phyloP scores from a whole-genome alignment of 2,113 vertebrate species.

The Otolemur garnettii region DNA sequence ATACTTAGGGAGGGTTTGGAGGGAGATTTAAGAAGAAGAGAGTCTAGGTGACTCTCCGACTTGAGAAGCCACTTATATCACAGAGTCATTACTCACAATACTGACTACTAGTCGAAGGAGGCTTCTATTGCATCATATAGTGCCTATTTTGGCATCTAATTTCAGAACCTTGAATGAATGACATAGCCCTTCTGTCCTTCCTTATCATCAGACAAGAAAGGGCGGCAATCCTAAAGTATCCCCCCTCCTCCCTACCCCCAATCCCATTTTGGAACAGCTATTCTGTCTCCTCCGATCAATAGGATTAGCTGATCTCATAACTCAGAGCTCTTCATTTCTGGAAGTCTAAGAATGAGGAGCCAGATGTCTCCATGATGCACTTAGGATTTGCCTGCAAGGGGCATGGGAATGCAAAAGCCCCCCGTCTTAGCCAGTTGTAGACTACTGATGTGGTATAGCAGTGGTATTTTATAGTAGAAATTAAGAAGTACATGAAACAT shows the following conservation, averaged over 20 bases:
- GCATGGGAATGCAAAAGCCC: background rate
- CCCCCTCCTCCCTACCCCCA: background rate
- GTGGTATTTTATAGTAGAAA: background rate
- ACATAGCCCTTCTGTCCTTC: background rate
- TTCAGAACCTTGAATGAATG: background rate
- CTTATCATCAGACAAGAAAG: constrained; percentile 15
- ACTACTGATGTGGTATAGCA: background rate
- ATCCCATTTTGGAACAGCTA: no score
- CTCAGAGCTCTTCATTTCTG: background rate
- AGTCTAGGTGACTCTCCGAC: background rate
- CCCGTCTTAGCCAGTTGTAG: background rate
- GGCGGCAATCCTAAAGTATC: background rate
- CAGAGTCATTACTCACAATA: background rate
- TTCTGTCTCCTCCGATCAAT: background rate
- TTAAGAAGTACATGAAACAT: background rate
- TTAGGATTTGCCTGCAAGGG: background rate
- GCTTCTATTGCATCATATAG: background rate
- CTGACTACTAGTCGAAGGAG: background rate
- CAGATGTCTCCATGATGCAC: background rate
- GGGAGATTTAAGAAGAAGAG: background rate
- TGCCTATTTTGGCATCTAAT: background rate
- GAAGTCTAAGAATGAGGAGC: background rate
- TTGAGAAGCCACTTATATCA: background rate
- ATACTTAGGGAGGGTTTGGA: background rate
- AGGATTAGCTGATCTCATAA: background rate